phyloP scores from a whole-genome alignment of 2,113 vertebrate species.

The Neopipo cinnamomea region DNA sequence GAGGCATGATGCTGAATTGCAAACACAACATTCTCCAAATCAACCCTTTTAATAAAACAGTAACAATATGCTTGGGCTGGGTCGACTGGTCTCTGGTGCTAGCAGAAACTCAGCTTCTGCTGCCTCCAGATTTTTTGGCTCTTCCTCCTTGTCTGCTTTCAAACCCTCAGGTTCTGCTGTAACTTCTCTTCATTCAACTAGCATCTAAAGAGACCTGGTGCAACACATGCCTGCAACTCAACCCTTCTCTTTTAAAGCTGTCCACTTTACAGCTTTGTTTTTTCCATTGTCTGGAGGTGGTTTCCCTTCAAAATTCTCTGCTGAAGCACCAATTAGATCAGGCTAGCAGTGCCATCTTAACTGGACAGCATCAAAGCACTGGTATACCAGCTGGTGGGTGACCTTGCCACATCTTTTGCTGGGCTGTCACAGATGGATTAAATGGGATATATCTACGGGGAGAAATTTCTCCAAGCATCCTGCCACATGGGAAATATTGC shows the following conservation, averaged over 20 bases:
- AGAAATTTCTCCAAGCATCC: not conserved
- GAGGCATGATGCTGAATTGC: conserved; percentile 72
- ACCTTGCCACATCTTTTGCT: not conserved
- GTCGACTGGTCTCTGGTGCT: conserved; percentile 37
- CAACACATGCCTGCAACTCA: not conserved
- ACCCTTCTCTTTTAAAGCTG: not conserved
- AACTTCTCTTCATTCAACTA: conserved; percentile 14
- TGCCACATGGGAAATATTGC: not conserved
- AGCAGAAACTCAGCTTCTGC: conserved; percentile 4
- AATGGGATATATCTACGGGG: not conserved
- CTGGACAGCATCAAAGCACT: not conserved
- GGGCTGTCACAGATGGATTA: not conserved
- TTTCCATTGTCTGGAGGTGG: not conserved
- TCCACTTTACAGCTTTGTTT: not conserved
- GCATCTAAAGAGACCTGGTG: not conserved
- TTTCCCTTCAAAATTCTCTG: not conserved
- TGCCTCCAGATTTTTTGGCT: conserved; percentile 46
- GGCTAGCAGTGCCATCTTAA: not conserved
- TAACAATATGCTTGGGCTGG: conserved; percentile 70
- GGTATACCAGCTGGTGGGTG: not conserved
- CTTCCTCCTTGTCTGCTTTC: not conserved
- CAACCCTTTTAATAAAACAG: conserved; percentile 73
- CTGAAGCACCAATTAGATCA: not conserved
- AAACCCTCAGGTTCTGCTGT: conserved; percentile 23
- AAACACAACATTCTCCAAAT: conserved; percentile 75